Base-by-base conservation (phyloP, 2,888 invertebrate species). In the Athalia cordata region DNA sequence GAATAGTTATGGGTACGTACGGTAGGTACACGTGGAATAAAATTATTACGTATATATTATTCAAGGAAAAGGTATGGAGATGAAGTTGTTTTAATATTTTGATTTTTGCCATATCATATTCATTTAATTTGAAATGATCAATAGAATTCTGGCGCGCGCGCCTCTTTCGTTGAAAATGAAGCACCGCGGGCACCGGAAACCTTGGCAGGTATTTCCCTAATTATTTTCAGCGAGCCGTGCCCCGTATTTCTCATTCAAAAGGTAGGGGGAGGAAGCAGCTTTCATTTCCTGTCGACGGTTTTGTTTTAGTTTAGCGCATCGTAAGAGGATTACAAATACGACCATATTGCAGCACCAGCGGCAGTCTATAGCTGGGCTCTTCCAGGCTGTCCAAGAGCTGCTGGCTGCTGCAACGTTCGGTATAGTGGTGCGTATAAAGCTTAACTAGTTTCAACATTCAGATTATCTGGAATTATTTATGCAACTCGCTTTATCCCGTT, bases 211-310 rank as follows among this genome's bases (percentile, higher is more conserved):
- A 82, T 82, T 82, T 81, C 78, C 79, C 79, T 82, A 83, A 83
- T 84, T 83, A 83, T 83, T 83, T 83, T 80, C 78, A 79, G 79
- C 64, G 64, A 72, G 29, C 29, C 2, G 57, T 72, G 59, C 59
- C 15, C 59, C 72, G 72, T 72, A 59, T 72, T 72, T 72, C 59
- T 72, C 72, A 72, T 72, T 59, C 47, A 59, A 72, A 72, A 57
- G 45, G 57, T 47, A 59, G 47, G 52, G 49, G 62, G 59, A 43
- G 75, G 50, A 43, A 74, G 59, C 11, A 66, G 75, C 75, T 74
- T 80, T 77, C 64, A 70, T 70, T 59, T 59, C 50, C 13, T 50
- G 64, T 47, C 29, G 50, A 75, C 75, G 62, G 62, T 62, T 75
- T 75, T 75, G 57, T 79, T 77, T 76, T 62, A 77, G 80, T 76